Evolutionary conservation across 2,888 invertebrate species (phyloP).

Genomic region (Eudasyphora cyanicolor): DNA sequence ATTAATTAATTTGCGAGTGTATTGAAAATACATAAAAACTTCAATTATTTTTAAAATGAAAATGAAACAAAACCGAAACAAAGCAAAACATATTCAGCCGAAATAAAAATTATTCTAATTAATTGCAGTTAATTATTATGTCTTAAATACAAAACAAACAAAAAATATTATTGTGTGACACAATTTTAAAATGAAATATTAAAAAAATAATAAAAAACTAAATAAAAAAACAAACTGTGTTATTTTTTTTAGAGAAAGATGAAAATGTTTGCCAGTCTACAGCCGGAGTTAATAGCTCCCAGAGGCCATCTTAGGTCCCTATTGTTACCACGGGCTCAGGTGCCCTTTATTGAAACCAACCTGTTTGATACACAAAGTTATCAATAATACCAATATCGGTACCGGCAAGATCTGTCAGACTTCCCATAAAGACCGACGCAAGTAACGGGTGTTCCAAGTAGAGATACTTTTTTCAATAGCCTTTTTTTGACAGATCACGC

Average conservation of each 20-base stretch:
- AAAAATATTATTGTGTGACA: constrained; percentile 48
- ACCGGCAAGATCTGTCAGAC: no score
- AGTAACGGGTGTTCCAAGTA: no score
- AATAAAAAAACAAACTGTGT: constrained; percentile 19
- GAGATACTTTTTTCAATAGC: no score
- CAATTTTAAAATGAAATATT: constrained; percentile 46
- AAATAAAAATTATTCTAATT: constrained; percentile 45
- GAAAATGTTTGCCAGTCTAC: no score
- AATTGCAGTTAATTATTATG: constrained; percentile 56
- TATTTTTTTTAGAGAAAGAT: not conserved
- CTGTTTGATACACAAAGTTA: no score
- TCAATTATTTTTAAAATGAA: constrained; percentile 33
- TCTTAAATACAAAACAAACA: constrained; percentile 30
- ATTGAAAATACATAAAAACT: constrained; percentile 57
- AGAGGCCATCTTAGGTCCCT: no score
- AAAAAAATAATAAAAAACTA: constrained; percentile 43
- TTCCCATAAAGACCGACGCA: no score
- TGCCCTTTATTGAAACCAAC: no score
- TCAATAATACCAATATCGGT: no score
- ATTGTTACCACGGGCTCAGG: no score
- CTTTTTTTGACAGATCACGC: no score
- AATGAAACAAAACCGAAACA: not conserved
- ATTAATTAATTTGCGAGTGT: constrained; percentile 54
- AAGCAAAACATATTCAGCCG: constrained; percentile 29
- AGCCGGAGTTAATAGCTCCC: no score